Evolutionary conservation across 2,113 vertebrate genomes (phyloP), one percentile per base, ranked within the genome.

Genomic region (Aix galericulata): DNA sequence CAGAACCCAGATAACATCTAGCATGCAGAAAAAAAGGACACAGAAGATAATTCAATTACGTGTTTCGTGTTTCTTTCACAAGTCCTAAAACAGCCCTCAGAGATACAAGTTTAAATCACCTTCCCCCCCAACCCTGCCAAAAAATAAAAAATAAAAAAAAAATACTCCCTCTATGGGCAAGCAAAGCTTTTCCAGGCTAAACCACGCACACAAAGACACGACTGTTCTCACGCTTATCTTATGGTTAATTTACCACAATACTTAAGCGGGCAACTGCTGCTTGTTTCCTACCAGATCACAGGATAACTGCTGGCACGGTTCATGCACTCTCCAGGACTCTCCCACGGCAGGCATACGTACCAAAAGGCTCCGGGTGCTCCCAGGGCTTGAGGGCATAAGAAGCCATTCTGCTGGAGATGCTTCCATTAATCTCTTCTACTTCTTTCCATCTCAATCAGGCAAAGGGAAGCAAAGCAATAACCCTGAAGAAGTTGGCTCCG

Each of bases 331-430:
- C 29, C 2, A 0, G 68, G 62, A 17, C 6, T 1, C 15, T 15
- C 48, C 44, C 1, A 0, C 18, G 6, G 31, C 66, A 23, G 27
- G 1, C 0, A 1, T 53, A 97, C 94, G 0, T 94, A 96, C 96
- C 96, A 0, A 27, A 46, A 4, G 67, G n/a, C 44, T 59, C 15
- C n/a, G 0, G 12, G 17, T 1, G 16, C 53, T 8, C 27, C 89
- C 93, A 89, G 0, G 1, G n/a, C 50, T 9, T 0, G 3, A 0
- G 22, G 0, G 36, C 50, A 21, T 10, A 5, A 8, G 55, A 63
- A 7, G 32, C 80, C 96, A 97, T 95, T 66, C 32, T 86, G 50
- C 77, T 83, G 20, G 56, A 6, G 68, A 31, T 1, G 66, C 77
- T 76, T 27, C 69, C n/a, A 2, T 22, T 6, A 82, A 17, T 42